Base-by-base conservation (phyloP, 2,113 vertebrate genomes). In the Globicephala melas region DNA sequence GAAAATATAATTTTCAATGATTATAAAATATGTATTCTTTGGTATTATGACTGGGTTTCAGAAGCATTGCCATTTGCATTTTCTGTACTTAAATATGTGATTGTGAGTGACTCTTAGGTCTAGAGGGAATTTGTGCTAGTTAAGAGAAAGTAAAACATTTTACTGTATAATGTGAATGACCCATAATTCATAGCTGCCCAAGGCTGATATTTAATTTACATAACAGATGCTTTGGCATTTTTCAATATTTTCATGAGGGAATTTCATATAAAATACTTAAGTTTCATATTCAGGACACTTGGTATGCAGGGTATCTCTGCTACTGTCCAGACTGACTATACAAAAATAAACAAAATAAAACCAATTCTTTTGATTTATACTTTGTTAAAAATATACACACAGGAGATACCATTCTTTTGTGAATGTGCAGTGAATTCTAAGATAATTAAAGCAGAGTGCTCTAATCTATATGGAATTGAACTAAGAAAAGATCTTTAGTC, bases 171-270 rank as follows among this genome's bases (percentile, higher is more conserved):
- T 97, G 91, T 92, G 96, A 97, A 91, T 97, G 97, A 98, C 97
- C 95, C 81, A 44, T 85, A 97, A 96, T 96, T 95, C 96, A 93
- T 25, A 86, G 91, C 89, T 97, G 91, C 97, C 93, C 97, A 92
- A 87, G 95, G 95, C 96, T 97, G 96, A 79, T 92, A 97, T 95
- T 97, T 97, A 97, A 98, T 98, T 98, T 97, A 95, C 94, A 97
- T 98, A 97, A 91, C 91, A 97, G 93, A 98, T 55, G 68, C 41
- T 88, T 92, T 89, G 95, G 94, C 93, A 82, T 96, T 95, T 97
- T 95, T 94, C 91, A 96, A 91, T 89, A 94, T 94, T 97, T 97
- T 86, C 94, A 94, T 60, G 62, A 91, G 31, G 89, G 71, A 82
- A 91, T 93, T 91, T 94, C 80, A 70, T 60, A 82, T 44, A 92